phyloP scores from a whole-genome alignment of 2,888 invertebrate genomes.

The Napeogenes sylphis region DNA sequence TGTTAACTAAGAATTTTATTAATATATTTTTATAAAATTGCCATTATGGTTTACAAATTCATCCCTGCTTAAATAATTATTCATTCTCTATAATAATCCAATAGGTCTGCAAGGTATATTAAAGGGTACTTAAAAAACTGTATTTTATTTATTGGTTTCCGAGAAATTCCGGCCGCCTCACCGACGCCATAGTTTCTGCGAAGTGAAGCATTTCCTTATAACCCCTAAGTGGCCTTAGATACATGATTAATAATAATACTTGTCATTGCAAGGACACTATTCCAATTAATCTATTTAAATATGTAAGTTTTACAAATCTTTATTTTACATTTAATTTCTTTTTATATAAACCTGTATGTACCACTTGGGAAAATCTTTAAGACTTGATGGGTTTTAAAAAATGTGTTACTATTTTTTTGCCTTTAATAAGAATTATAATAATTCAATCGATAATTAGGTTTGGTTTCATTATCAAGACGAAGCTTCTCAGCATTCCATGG shows the following conservation, averaged over 20 bases:
- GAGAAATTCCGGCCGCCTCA: constrained; percentile 48
- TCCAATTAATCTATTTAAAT: background rate
- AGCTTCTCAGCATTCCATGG: too few relatives aligned
- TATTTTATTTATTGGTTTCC: constrained; percentile 59
- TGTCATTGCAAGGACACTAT: constrained; percentile 6
- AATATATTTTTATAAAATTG: too few relatives aligned
- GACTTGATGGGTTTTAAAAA: too few relatives aligned
- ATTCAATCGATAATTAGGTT: too few relatives aligned
- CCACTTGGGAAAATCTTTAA: too few relatives aligned
- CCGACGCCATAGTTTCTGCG: constrained; percentile 66
- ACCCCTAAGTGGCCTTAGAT: constrained; percentile 54
- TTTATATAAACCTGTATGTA: too few relatives aligned
- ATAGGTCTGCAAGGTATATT: background rate
- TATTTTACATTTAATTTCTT: too few relatives aligned
- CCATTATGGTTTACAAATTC: background rate
- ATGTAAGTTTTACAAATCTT: background rate
- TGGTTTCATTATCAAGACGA: too few relatives aligned
- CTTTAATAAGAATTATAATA: too few relatives aligned
- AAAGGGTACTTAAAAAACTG: constrained; percentile 9
- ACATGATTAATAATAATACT: constrained; percentile 62
- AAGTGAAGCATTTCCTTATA: constrained; percentile 64
- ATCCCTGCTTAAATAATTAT: background rate
- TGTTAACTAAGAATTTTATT: too few relatives aligned
- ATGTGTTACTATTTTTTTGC: too few relatives aligned
- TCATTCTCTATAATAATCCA: constrained; percentile 1